phyloP scores from a whole-genome alignment of 2,113 vertebrate genomes.

The Ariopsis seemanni region DNA sequence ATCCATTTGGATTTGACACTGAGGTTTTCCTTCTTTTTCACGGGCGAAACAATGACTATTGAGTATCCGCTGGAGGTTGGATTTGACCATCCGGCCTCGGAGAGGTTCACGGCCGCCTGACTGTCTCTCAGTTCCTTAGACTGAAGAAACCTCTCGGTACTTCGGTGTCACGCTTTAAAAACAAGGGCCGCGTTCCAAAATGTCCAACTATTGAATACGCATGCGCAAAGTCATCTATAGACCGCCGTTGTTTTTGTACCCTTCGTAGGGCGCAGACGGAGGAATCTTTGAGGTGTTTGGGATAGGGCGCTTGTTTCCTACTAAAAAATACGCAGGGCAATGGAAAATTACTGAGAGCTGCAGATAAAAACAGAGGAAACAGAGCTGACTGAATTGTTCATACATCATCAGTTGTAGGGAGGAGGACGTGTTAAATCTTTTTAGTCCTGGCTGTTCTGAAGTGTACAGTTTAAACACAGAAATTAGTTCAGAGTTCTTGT shows the following conservation, averaged over 20 bases:
- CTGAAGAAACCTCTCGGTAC: conserved; percentile 13
- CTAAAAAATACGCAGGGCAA: conserved; percentile 1
- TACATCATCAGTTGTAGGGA: conserved; percentile 23
- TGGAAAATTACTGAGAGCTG: conserved; percentile 54
- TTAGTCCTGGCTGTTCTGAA: not conserved
- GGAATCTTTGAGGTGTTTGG: not conserved
- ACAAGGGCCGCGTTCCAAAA: conserved; percentile 1
- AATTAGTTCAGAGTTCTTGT: too few relatives aligned
- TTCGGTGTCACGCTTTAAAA: not conserved
- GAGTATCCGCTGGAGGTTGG: conserved; percentile 85
- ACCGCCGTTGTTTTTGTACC: not conserved
- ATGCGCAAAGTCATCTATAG: not conserved
- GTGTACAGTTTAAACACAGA: not conserved
- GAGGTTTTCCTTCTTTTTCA: conserved; percentile 81
- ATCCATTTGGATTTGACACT: conserved; percentile 68
- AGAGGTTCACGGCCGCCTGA: conserved; percentile 71
- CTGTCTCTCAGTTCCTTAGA: conserved; percentile 63
- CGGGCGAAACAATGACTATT: conserved; percentile 86
- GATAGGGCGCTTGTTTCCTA: not conserved
- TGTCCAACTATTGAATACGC: not conserved
- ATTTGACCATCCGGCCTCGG: conserved; percentile 86
- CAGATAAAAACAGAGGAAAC: conserved; percentile 7
- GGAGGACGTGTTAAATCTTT: not conserved
- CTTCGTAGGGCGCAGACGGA: not conserved
- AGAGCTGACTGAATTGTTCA: not conserved